Evolutionary conservation across 2,797 vertebrate species (phyloP), one percentile per base, ranked within the genome.

Genomic region (Ptychadena robeensis): DNA sequence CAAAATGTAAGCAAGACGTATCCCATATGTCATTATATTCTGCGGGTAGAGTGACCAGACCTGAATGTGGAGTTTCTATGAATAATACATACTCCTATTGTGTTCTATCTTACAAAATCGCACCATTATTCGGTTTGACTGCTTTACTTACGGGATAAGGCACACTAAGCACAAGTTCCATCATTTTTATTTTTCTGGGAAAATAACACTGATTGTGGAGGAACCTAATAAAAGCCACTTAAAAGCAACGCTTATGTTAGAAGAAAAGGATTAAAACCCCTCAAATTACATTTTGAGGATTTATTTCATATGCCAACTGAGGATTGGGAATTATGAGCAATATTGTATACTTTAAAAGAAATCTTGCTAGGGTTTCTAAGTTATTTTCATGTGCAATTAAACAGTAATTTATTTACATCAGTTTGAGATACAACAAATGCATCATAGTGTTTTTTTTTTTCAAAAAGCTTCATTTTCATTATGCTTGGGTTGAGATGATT

Each of bases 1-100:
- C 14, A 28, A 35, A 78, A 68, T 69, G 2, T 35, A 28, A 7
- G 57, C 32, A 68, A 37, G 35, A 32, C 12, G 34, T 79, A 35
- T 68, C 32, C 53, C 27, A 65, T 31, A 53, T 31, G 40, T 68
- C 28, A 78, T 78, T 78, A 48, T 67, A 32, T 67, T 77, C 63
- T 27, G 63, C 48, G 63, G 40, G 27, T 77, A 48, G 48, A 38
- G 38, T 77, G 63, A 67, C 63, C 74, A 78, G 37, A 78, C 40
- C n/a, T 27, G n/a, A 7, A 48, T n/a, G 31, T 35, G 68, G 30
- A 59, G 22, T 2, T 48, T 11, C 32, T 67, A 67, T 78, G 75
- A 78, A 78, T 67, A 78, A 78, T 57, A n/a, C 6, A 67, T 53
- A 9, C 31, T 35, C 32, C 64, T 57, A 68, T 57, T 78, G 38